phyloP scores from a whole-genome alignment of 2,113 vertebrate genomes.

The Poeciliopsis retropinna region DNA sequence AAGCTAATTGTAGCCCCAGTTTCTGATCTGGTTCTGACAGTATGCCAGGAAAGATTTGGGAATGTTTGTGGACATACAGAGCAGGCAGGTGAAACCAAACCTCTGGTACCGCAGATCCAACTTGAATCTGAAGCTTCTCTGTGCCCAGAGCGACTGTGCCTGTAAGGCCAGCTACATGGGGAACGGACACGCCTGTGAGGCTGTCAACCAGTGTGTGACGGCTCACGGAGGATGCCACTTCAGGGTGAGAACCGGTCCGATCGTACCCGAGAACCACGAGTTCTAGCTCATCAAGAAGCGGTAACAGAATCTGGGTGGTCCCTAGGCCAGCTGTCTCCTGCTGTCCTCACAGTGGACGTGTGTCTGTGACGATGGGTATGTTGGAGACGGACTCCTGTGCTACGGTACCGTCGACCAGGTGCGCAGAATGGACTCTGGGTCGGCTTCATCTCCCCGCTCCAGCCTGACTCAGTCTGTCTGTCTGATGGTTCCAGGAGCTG shows the following conservation, averaged over 20 bases:
- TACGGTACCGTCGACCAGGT: constrained; percentile 87
- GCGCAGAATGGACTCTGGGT: background rate
- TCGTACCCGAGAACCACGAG: background rate
- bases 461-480: background rate
- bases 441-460: fast-evolving
- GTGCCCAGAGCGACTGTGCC: constrained; percentile 85
- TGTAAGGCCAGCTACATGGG: constrained; percentile 89
- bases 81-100: background rate
- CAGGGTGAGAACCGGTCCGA: constrained; percentile 78
- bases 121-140: background rate
- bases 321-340: constrained; percentile 66
- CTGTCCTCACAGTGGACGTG: constrained; percentile 81
- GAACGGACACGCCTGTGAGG: constrained; percentile 85
- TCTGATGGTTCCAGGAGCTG: constrained; percentile 81
- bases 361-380: constrained; percentile 83
- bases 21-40: too few species aligned
- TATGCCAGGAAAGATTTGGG: too few species aligned
- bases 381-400: constrained; percentile 85
- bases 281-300: background rate
- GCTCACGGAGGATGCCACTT: constrained; percentile 85
- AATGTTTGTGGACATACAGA: background rate
- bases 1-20: too few species aligned
- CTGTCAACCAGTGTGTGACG: constrained; percentile 84
- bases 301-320: background rate
- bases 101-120: background rate